Conservation (phyloP, 2,888 invertebrate genomes). For the Tinea trinotella region DNA sequence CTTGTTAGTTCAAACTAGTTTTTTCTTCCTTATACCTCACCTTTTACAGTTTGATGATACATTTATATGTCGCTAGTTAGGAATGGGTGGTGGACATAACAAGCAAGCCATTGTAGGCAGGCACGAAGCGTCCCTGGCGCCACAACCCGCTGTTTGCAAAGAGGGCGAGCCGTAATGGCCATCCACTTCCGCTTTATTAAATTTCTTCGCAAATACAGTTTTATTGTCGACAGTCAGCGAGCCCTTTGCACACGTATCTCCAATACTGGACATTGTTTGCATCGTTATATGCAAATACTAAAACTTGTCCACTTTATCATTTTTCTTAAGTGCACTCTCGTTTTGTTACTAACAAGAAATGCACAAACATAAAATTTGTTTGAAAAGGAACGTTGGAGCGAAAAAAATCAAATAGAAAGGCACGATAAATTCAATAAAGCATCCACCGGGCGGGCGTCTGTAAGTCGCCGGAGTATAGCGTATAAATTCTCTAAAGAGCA, state of each 20-base stretch:
- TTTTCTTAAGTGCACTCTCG: background rate
- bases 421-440: conserved; percentile 5
- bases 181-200: conserved; percentile 71
- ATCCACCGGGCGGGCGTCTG: background rate
- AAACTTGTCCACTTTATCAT: conserved; percentile 28
- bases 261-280: conserved; percentile 35
- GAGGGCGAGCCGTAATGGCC: conserved; percentile 50
- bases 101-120: conserved; percentile 21
- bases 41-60: background rate
- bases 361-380: background rate
- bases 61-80: background rate
- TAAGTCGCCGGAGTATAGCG: background rate
- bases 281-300: conserved; percentile 62
- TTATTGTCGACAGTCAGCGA: conserved; percentile 60
- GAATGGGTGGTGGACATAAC: conserved; percentile 6
- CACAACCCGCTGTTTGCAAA: conserved; percentile 24
- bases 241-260: conserved; percentile 33
- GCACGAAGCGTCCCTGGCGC: conserved; percentile 19
- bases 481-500: conserved; percentile 26
- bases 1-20: no score
- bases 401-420: background rate
- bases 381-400: background rate
- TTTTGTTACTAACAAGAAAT: background rate
- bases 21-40: background rate
- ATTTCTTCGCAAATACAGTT: conserved; percentile 72